Evolutionary conservation across 2,113 vertebrate species (phyloP).

Genomic region (Podarcis cretensis): DNA sequence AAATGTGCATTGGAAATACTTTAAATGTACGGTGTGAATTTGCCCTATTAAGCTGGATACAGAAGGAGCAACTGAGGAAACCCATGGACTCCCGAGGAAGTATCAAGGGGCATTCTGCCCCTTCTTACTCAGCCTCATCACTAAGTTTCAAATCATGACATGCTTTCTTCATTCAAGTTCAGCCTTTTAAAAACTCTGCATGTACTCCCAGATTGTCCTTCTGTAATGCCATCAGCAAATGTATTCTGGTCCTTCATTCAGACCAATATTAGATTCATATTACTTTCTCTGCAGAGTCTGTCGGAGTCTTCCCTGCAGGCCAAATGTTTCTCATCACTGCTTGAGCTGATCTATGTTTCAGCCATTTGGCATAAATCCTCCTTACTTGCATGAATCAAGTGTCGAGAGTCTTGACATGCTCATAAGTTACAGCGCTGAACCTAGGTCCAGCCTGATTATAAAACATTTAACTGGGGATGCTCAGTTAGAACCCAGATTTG

Average conservation of each 20-base stretch:
- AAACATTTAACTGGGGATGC: slow-evolving; percentile 37
- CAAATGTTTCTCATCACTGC: slow-evolving; percentile 8
- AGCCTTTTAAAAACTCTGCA: neutral
- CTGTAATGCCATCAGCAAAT: accelerated
- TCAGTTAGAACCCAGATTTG: slow-evolving; percentile 27
- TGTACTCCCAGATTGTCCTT: neutral
- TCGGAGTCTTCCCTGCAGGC: slow-evolving; percentile 7
- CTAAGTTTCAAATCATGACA: neutral
- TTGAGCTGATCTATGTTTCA: slow-evolving; percentile 17
- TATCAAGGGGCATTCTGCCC: neutral
- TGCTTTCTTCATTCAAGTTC: neutral
- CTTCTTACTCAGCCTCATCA: neutral
- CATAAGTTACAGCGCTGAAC: slow-evolving; percentile 21
- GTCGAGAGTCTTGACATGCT: neutral
- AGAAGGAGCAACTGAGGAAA: neutral
- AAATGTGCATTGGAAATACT: no score
- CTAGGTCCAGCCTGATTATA: slow-evolving; percentile 31
- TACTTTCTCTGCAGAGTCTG: slow-evolving; percentile 17
- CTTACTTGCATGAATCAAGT: slow-evolving; percentile 8
- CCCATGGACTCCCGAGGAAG: neutral
- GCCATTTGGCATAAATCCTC: slow-evolving; percentile 39
- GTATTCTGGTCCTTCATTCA: neutral
- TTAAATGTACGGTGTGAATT: no score
- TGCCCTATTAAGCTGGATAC: neutral
- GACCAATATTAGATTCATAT: neutral